These are phyloP conservation scores for Callipepla squamata DNA, from an alignment of 2,113 vertebrate species.

Conservation along the genomic window DNA sequence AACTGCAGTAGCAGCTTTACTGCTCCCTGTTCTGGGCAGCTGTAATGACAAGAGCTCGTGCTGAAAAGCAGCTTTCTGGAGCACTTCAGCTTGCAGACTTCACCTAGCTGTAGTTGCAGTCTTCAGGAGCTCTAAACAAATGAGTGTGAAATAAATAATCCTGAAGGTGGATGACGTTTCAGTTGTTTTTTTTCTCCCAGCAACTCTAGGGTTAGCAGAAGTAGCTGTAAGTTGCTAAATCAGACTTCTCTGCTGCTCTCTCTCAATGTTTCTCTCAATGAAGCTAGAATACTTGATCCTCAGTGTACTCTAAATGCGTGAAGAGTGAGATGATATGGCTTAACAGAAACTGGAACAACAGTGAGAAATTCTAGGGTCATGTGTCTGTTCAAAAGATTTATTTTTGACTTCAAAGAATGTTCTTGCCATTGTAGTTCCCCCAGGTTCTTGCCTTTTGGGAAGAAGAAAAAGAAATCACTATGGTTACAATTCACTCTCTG, in stretches of 20 bases:
- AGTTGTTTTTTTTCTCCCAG: neutral
- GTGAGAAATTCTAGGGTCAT: slow-evolving; percentile 3
- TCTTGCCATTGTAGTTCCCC: neutral
- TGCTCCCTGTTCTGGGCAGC: neutral
- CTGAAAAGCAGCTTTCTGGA: neutral
- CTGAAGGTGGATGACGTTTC: neutral
- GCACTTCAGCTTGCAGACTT: neutral
- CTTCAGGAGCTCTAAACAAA: neutral
- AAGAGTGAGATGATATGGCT: neutral
- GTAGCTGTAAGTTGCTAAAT: neutral
- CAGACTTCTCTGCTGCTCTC: neutral
- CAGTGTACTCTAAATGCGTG: neutral
- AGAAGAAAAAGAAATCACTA: neutral
- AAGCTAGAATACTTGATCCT: neutral
- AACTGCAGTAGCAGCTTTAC: neutral
- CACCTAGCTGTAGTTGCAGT: neutral
- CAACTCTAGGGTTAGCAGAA: neutral
- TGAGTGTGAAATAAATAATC: neutral
- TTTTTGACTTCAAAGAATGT: neutral
- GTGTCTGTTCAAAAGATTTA: neutral
- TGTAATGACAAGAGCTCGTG: accelerated
- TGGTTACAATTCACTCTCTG: neutral
- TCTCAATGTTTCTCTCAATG: neutral
- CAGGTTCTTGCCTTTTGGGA: neutral
- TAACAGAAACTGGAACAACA: slow-evolving; percentile 27